Base-by-base conservation (phyloP, 2,888 invertebrate species). In the Chrysotoxum bicinctum region DNA sequence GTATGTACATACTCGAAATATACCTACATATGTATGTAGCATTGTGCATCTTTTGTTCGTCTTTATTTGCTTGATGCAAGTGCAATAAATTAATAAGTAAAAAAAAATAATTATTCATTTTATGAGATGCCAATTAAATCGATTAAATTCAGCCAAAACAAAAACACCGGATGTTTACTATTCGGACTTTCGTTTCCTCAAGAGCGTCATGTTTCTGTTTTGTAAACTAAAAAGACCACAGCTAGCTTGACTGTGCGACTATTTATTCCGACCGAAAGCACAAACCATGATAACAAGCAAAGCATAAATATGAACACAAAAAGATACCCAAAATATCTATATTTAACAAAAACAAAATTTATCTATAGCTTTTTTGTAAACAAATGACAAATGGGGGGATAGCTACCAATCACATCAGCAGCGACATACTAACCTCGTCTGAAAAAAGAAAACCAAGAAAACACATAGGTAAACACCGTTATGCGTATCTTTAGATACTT, bases 271-370 rank as follows among this genome's bases (percentile, higher is more conserved):
- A 58, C 19, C 48, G 12, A 79, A 73, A 66, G 43, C 70, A 76
- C 56, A 56, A 70, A 23, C 19, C 35, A 16, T 70, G 1, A 7
- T 35, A 26, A 62, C 16, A 60, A 60, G 16, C 21, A 48, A 45
- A 81, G 56, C 4, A 52, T 43, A 75, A 54, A 40, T 50, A 72
- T 56, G 66, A 45, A 79, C 52, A 52, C 58, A 58, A 74, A 64
- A 30, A 64, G 30, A 73, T 32, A 54, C 30, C 35, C 64, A 66
- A 75, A 54, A 69, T 16, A 69, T n/a, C n/a, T 60, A 23, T 50
- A 12, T 12, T 19, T 12, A 5, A 60, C 12, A 60, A 2, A 35
- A 40, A 52, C 16, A 26, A 26, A 75, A 45, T 40, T 69, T 75
- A 75, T 76, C 70, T 37, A 35, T 48, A 32, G 37, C 14, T 21